These are phyloP conservation scores for Petrolisthes cinctipes DNA, from an alignment of 2,888 invertebrate genomes.

Conservation along the genomic window DNA sequence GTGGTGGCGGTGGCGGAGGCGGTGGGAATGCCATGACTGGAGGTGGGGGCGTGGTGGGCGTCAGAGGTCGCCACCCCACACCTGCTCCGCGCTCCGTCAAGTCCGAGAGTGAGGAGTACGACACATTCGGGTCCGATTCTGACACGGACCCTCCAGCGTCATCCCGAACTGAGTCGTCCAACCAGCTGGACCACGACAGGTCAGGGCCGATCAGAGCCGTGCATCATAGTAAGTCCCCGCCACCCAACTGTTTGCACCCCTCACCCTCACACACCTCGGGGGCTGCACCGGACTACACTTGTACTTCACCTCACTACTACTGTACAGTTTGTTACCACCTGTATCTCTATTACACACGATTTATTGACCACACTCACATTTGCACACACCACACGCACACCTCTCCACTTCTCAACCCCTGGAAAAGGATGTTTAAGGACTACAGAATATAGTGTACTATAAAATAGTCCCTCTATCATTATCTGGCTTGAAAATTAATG, in stretches of 20 bases:
- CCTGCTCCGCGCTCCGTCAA: conserved; percentile 54
- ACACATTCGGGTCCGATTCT: conserved; percentile 56
- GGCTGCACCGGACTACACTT: not conserved
- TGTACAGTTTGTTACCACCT: too few relatives aligned
- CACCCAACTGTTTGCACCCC: conserved; percentile 16
- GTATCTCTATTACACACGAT: too few relatives aligned
- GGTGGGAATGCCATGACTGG: conserved; percentile 7
- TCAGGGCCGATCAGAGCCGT: conserved; percentile 59
- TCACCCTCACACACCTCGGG: not conserved
- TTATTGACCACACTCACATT: too few relatives aligned
- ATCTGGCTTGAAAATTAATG: too few relatives aligned
- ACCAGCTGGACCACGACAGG: conserved; percentile 62
- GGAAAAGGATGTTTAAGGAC: too few relatives aligned
- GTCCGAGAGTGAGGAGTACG: conserved; percentile 60
- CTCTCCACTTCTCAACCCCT: too few relatives aligned
- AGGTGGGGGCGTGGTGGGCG: conserved; percentile 16
- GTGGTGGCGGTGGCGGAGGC: conserved; percentile 36
- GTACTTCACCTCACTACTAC: too few relatives aligned
- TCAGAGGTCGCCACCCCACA: conserved; percentile 55
- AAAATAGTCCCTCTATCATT: too few relatives aligned
- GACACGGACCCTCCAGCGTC: conserved; percentile 57
- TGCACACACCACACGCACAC: too few relatives aligned
- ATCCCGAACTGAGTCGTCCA: conserved; percentile 56
- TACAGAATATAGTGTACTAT: too few relatives aligned
- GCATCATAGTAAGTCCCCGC: conserved; percentile 62